Conservation (phyloP, 2,888 invertebrate species). For the Lithosia quadra region DNA sequence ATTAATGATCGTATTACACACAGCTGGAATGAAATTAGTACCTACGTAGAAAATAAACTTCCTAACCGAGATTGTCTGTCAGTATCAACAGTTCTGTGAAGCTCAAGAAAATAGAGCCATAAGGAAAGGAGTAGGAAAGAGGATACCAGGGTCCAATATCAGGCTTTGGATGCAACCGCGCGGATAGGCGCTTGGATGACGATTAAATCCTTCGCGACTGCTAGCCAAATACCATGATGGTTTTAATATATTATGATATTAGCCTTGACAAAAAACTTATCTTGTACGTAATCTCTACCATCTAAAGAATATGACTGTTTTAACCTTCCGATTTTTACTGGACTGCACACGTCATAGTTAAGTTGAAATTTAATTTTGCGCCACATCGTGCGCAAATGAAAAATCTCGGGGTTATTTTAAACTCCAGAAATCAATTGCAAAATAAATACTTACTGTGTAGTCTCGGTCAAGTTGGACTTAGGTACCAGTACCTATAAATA, state of each 20-base stretch:
- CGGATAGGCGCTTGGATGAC: too few relatives aligned
- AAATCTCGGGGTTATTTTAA: slow-evolving; percentile 12
- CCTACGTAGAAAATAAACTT: too few relatives aligned
- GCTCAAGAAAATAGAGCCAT: too few relatives aligned
- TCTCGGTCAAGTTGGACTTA: neutral
- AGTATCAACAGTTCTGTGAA: too few relatives aligned
- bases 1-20: too few relatives aligned
- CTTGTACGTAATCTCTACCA: neutral
- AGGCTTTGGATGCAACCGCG: too few relatives aligned
- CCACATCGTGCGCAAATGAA: slow-evolving; percentile 16
- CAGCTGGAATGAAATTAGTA: too few relatives aligned
- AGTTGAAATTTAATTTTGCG: slow-evolving; percentile 8
- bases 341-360: slow-evolving; percentile 12
- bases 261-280: neutral
- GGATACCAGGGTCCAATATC: too few relatives aligned
- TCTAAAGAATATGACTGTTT: neutral
- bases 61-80: too few relatives aligned
- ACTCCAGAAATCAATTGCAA: neutral
- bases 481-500: neutral
- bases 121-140: too few relatives aligned
- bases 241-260: neutral
- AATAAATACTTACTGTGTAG: neutral
- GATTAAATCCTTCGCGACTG: too few relatives aligned
- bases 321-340: slow-evolving; percentile 3
- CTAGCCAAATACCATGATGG: neutral